Conservation (phyloP, 2,888 invertebrate species). For the Aphelenchoides bicaudatus region DNA sequence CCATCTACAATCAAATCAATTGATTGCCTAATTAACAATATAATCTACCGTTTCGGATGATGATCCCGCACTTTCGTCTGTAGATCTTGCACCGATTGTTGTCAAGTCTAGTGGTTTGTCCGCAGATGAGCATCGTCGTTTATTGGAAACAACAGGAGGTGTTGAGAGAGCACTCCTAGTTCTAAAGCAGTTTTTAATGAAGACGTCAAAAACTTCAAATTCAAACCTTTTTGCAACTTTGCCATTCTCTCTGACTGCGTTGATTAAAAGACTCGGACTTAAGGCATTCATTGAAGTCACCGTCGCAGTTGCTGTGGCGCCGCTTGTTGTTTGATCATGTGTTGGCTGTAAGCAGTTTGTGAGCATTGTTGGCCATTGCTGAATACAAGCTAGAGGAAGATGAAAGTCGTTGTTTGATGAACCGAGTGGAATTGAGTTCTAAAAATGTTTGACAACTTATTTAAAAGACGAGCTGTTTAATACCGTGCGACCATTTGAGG, state of each 20-base stretch:
- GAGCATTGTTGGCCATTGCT: neutral
- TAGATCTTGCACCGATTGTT: neutral
- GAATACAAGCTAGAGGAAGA: constrained; percentile 10
- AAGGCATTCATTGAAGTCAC: constrained; percentile 15
- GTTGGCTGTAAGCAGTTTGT: neutral
- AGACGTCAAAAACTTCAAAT: too few relatives aligned
- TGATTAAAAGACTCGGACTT: constrained; percentile 2
- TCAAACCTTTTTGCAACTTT: too few relatives aligned
- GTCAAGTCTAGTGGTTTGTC: constrained; percentile 21
- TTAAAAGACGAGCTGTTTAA: too few relatives aligned
- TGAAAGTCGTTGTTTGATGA: constrained; percentile 5
- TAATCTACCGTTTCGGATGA: neutral
- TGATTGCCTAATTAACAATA: neutral
- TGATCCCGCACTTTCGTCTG: constrained; percentile 29
- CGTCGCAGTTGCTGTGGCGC: constrained; percentile 18
- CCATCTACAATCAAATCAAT: neutral
- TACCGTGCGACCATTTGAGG: too few relatives aligned
- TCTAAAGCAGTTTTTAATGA: too few relatives aligned
- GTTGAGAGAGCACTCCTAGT: too few relatives aligned
- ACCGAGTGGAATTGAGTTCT: constrained; percentile 12
- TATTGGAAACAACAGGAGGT: constrained; percentile 7
- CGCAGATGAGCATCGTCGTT: constrained; percentile 13
- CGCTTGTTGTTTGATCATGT: neutral
- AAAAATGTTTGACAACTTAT: too few relatives aligned
- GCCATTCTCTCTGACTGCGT: neutral